Evolutionary conservation across 2,888 invertebrate genomes (phyloP).

Genomic region (Athalia circularis): DNA sequence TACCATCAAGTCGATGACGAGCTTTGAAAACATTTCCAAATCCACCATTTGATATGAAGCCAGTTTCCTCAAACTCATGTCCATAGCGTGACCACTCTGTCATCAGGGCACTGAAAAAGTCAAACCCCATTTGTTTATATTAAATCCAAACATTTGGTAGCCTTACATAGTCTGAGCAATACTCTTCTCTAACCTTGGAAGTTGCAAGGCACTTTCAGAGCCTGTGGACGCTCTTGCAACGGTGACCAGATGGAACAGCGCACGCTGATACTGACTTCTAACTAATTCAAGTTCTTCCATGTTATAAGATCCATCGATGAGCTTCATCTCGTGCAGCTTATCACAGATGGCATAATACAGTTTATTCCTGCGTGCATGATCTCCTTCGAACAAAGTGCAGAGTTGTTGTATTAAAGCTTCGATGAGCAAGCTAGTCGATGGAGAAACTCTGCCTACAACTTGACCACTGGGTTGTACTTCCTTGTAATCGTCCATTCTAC

Average conservation of each 20-base stretch:
- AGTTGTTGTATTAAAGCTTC: conserved; percentile 83
- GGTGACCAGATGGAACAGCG: conserved; percentile 80
- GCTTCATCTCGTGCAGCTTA: conserved; percentile 80
- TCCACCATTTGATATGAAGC: conserved; percentile 84
- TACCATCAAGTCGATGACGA: conserved; percentile 84
- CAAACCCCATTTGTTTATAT: background rate
- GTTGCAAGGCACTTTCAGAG: conserved; percentile 57
- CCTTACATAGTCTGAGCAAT: no score
- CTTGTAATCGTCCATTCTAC: conserved; percentile 51
- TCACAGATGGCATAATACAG: conserved; percentile 82
- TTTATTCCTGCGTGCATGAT: conserved; percentile 77
- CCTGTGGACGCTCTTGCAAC: conserved; percentile 75
- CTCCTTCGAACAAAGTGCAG: conserved; percentile 80
- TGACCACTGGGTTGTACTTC: conserved; percentile 50
- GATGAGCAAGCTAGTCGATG: conserved; percentile 82
- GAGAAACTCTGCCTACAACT: conserved; percentile 71
- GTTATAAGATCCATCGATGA: conserved; percentile 83
- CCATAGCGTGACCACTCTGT: conserved; percentile 81
- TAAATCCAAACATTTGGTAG: no score
- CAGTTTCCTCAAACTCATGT: conserved; percentile 83
- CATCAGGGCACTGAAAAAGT: conserved; percentile 52
- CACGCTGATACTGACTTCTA: conserved; percentile 81
- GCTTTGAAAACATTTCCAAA: conserved; percentile 88
- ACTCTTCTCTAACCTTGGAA: conserved; percentile 58
- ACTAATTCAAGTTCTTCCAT: conserved; percentile 83